Evolutionary conservation across 1,140 invertebrate species (phyloP), one percentile per base, ranked within the genome.

Genomic region (Dolichoris vasculosae): DNA sequence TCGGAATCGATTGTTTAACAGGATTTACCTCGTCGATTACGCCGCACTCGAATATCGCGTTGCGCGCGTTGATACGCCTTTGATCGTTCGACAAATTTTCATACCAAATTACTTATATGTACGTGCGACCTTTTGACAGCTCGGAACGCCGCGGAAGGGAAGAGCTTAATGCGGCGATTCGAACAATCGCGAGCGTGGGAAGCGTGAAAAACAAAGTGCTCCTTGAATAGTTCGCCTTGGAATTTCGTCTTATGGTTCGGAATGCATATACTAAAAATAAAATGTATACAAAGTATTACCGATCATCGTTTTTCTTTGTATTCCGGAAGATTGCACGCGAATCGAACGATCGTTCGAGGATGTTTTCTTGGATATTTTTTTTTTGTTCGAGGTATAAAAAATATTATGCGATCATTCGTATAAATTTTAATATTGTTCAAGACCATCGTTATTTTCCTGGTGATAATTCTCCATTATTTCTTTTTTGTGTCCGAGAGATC

Each of bases 111-210:
- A 1, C 43, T 17, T 15, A 63, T 26, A 51, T 20, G 11, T 23
- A 35, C n/a, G 26, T 35, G 26, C n/a, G 83, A 73, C 83, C 77
- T 81, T 85, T 85, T 30, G 75, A 73, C 73, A 23, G 48, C 35
- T 59, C 26, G 46, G 4, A 35, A 15, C 23, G 51, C 3, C 51
- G 40, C 38, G 38, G 63, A 51, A 69, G 59, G 46, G 35, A 83
- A 76, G 46, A 51, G 30, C 75, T 32, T 51, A 30, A 51, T 51
- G 75, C 30, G 43, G 6, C 75, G 75, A 48, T 76, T 32, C n/a
- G 43, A 71, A 81, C 77, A 84, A 85, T 85, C 38, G 51, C 55
- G 55, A 81, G 84, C 67, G 84, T 81, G 84, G 77, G 84, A 85
- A 78, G 64, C 23, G n/a, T n/a, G 20, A 75, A 85, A 82, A 82